These are phyloP conservation scores for Tyto alba DNA, from an alignment of 2,113 vertebrate species.

Conservation along the genomic window DNA sequence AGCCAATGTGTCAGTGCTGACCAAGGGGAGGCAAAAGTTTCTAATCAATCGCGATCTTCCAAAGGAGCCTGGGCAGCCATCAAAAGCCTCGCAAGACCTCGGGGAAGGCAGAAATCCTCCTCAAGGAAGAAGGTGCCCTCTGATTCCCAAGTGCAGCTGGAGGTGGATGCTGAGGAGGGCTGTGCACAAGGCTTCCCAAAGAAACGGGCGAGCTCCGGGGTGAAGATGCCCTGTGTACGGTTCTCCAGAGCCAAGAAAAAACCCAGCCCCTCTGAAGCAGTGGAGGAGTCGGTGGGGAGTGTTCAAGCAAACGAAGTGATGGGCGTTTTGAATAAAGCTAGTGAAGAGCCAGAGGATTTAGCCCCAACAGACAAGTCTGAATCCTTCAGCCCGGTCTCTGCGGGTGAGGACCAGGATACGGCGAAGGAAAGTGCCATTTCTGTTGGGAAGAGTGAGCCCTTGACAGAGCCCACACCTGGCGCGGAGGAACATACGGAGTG, in stretches of 20 bases:
- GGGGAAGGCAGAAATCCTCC: constrained; percentile 50
- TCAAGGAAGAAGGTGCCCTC: constrained; percentile 19
- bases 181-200: background rate
- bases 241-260: constrained; percentile 67
- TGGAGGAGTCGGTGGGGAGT: constrained; percentile 52
- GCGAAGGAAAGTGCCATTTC: background rate
- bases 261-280: constrained; percentile 16
- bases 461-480: constrained; percentile 21
- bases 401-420: background rate
- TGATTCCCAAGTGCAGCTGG: constrained; percentile 50
- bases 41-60: background rate
- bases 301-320: constrained; percentile 17
- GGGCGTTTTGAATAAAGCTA: constrained; percentile 23
- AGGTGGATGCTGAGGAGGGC: constrained; percentile 44
- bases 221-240: constrained; percentile 71
- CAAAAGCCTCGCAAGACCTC: constrained; percentile 62
- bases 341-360: background rate
- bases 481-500: background rate
- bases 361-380: background rate
- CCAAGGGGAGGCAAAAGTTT: background rate
- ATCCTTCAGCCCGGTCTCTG: background rate
- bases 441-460: constrained; percentile 24
- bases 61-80: constrained; percentile 70
- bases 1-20: background rate
- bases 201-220: constrained; percentile 51